These are phyloP conservation scores for Cyanoramphus novaezelandiae DNA, from an alignment of 2,113 vertebrate species.

Conservation along the genomic window DNA sequence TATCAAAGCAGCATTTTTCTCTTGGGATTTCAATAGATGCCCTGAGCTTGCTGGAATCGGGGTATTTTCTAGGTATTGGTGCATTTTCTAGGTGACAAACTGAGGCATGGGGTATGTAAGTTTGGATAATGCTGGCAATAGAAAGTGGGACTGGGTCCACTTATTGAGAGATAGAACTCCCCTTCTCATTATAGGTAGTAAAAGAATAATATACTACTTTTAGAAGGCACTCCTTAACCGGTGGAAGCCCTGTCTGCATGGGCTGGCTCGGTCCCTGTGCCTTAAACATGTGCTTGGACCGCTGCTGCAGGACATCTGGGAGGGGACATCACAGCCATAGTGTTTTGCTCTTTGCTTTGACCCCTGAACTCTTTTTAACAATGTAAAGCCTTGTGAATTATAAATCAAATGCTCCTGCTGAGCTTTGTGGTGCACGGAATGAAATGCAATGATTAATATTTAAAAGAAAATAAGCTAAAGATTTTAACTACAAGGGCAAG, in stretches of 20 bases:
- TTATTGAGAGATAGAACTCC: not conserved
- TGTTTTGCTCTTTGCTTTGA: not conserved
- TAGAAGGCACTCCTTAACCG: not conserved
- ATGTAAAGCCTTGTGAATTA: constrained; percentile 47
- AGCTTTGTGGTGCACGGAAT: constrained; percentile 53
- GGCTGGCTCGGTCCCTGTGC: not conserved
- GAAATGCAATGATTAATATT: constrained; percentile 69
- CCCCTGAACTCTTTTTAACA: constrained; percentile 1
- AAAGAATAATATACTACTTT: not conserved
- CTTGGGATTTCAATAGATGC: not conserved
- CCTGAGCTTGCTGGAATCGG: not conserved
- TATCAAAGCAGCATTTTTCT: not conserved
- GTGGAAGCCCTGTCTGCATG: not conserved
- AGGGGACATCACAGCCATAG: not conserved
- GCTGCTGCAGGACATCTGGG: not conserved
- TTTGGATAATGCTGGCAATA: not conserved
- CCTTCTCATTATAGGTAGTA: not conserved
- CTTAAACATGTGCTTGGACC: not conserved
- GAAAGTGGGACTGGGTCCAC: not conserved
- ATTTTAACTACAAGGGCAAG: constrained; percentile 39
- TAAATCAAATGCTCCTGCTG: constrained; percentile 18
- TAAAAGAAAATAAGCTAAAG: constrained; percentile 63
- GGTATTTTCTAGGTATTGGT: not conserved
- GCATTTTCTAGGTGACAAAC: not conserved
- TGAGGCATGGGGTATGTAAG: not conserved